Percentiles rank a stretch among this genome's conserved stretches.
These are phyloP conservation scores for Stegodyphus dumicola DNA, from an alignment of 1,140 invertebrate genomes.

Conservation along the genomic window DNA sequence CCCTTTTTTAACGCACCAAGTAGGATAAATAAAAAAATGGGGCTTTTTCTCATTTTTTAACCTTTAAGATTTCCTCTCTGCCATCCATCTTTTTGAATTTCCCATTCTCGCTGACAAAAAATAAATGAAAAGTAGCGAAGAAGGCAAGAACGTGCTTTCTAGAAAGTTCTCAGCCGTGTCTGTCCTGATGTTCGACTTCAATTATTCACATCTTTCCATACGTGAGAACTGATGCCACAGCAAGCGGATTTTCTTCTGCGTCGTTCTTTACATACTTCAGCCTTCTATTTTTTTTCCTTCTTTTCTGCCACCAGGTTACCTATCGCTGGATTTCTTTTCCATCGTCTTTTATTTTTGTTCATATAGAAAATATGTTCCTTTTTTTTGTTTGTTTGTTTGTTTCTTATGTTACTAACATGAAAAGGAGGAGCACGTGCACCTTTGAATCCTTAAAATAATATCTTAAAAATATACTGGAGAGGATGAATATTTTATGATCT, in stretches of 20 bases:
- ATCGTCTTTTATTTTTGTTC: slow-evolving; percentile 21
- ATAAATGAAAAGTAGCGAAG: slow-evolving; percentile 15
- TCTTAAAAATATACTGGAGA: too few relatives aligned
- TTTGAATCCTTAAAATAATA: too few relatives aligned
- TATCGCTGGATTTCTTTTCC: slow-evolving; percentile 3
- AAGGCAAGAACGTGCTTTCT: slow-evolving; percentile 40
- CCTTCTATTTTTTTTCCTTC: neutral
- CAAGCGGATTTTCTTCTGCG: slow-evolving; percentile 7
- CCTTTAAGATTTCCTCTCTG: slow-evolving; percentile 33
- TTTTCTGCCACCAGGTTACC: slow-evolving; percentile 19
- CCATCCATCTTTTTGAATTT: slow-evolving; percentile 40
- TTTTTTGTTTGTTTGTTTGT: too few relatives aligned
- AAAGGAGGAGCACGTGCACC: too few relatives aligned
- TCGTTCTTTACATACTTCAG: slow-evolving; percentile 29
- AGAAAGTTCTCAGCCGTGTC: slow-evolving; percentile 28
- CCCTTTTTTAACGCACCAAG: neutral
- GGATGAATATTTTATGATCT: too few relatives aligned
- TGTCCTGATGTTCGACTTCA: slow-evolving; percentile 36
- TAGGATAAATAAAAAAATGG: neutral
- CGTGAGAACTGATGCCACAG: slow-evolving; percentile 35
- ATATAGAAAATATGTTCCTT: neutral
- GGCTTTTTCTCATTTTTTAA: slow-evolving; percentile 35
- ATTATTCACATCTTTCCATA: slow-evolving; percentile 38
- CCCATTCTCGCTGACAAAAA: slow-evolving; percentile 26
- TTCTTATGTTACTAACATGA: neutral